These are phyloP conservation scores for Dromaius novaehollandiae DNA, from an alignment of 2,113 vertebrate species.

Conservation along the genomic window DNA sequence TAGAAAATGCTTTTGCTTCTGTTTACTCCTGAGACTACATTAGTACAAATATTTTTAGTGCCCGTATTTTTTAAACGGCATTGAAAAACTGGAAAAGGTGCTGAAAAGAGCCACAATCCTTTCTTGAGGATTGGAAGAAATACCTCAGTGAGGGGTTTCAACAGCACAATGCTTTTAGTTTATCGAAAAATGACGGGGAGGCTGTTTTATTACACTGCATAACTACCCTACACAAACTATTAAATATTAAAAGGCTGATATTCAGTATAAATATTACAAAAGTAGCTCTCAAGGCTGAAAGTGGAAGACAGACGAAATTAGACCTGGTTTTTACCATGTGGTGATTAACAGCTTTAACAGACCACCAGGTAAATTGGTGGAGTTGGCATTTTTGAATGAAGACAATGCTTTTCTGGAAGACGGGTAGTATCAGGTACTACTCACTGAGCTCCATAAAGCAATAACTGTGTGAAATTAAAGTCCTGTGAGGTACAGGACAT, in stretches of 20 bases:
- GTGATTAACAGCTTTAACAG: background rate
- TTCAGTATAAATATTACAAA: background rate
- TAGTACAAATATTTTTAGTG: background rate
- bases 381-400: background rate
- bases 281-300: background rate
- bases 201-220: background rate
- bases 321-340: background rate
- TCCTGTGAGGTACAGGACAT: background rate
- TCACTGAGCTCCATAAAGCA: background rate
- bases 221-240: background rate
- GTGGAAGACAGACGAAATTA: background rate
- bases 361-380: background rate
- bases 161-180: background rate
- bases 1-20: background rate
- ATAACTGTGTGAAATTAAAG: background rate
- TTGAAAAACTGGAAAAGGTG: background rate
- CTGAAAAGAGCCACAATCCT: background rate
- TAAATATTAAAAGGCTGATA: background rate
- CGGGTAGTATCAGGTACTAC: background rate
- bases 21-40: background rate
- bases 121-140: background rate
- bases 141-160: background rate
- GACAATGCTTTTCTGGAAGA: background rate
- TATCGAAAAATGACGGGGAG: background rate
- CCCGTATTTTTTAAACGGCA: fast-evolving